phyloP scores from a whole-genome alignment of 2,888 invertebrate species.

The Sphinx pinastri region DNA sequence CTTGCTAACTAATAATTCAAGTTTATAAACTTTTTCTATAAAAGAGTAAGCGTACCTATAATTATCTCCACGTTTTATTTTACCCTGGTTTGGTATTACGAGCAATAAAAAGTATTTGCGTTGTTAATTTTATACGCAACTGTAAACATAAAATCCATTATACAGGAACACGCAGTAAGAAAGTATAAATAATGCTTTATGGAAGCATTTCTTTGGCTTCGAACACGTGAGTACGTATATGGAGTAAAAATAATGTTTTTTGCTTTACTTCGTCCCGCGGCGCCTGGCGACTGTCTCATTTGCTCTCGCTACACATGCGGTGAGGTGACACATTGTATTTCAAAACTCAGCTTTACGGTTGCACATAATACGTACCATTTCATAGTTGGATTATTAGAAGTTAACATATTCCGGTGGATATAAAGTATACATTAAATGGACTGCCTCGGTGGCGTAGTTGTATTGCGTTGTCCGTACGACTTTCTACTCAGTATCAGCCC shows the following conservation, averaged over 20 bases:
- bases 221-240: background rate
- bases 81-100: background rate
- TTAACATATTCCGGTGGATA: background rate
- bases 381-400: background rate
- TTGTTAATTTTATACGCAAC: background rate
- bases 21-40: background rate
- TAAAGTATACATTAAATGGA: background rate
- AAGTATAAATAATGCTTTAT: background rate
- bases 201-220: background rate
- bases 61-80: background rate
- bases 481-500: too few relatives aligned
- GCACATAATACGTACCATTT: background rate
- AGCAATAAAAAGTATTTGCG: slow-evolving; percentile 9
- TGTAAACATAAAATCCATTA: background rate
- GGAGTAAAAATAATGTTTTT: background rate
- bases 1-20: too few relatives aligned
- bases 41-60: background rate
- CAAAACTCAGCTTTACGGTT: background rate
- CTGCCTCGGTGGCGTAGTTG: too few relatives aligned
- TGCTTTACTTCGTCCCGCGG: background rate
- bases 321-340: slow-evolving; percentile 4
- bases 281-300: background rate
- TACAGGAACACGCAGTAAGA: background rate
- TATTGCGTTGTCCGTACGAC: too few relatives aligned
- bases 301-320: slow-evolving; percentile 1